Percentiles rank a stretch among this genome's conserved stretches.
Conservation (phyloP, 2,797 vertebrate species). For the Sebastiscus tertius region DNA sequence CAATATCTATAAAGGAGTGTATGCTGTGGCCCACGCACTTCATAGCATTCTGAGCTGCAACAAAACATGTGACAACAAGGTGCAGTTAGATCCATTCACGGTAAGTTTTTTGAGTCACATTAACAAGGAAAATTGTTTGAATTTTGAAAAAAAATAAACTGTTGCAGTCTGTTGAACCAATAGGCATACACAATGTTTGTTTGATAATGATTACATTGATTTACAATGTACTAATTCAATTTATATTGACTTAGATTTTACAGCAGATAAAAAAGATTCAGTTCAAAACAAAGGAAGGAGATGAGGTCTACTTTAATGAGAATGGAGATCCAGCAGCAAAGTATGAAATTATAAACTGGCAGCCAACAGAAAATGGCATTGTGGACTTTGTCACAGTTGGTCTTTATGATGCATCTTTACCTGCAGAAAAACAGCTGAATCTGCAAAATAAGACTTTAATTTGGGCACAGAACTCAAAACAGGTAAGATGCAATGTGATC, state of each 20-base stretch:
- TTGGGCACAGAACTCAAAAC: conserved; percentile 65
- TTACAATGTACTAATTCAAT: too few species aligned
- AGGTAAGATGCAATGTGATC: conserved; percentile 34
- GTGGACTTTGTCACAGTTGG: conserved; percentile 78
- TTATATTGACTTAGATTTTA: conserved; percentile 62
- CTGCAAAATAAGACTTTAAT: conserved; percentile 58
- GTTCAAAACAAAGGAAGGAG: conserved; percentile 74
- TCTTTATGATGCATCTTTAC: conserved; percentile 74
- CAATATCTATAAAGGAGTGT: conserved; percentile 81
- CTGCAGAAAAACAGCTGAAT: conserved; percentile 51
- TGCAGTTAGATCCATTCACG: conserved; percentile 57
- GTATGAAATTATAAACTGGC: conserved; percentile 84
- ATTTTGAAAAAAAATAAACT: too few species aligned
- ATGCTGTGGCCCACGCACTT: conserved; percentile 78
- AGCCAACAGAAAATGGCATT: conserved; percentile 43
- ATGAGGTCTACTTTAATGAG: conserved; percentile 76
- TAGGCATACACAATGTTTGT: not conserved
- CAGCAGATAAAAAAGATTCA: conserved; percentile 53
- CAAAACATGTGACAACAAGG: conserved; percentile 58
- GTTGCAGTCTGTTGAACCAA: not conserved
- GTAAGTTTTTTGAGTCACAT: conserved; percentile 45
- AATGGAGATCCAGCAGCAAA: conserved; percentile 78
- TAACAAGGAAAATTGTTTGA: not conserved
- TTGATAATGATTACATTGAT: not conserved
- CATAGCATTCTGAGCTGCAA: conserved; percentile 69